These are phyloP conservation scores for Arbacia lixula DNA, from an alignment of 53 echinoderm and acorn worm genomes.

Conservation along the genomic window DNA sequence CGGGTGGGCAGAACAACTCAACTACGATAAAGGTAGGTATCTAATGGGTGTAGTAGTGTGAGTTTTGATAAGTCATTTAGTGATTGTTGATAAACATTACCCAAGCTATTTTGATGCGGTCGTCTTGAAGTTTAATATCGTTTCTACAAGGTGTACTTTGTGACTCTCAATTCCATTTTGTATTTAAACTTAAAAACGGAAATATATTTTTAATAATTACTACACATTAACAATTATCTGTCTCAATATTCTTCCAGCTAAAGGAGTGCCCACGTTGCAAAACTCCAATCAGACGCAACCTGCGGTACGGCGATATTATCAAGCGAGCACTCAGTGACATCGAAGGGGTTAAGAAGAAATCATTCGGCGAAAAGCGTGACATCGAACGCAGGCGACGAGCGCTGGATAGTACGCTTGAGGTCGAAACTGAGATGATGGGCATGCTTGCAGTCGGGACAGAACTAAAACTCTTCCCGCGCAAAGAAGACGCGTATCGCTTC, in stretches of 20 bases:
- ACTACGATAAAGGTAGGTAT: not conserved
- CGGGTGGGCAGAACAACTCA: not conserved
- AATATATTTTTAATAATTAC: too few relatives aligned
- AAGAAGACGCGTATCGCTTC: slow-evolving; percentile 12
- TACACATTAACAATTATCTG: too few relatives aligned
- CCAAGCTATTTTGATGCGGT: too few relatives aligned
- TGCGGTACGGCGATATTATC: slow-evolving; percentile 74
- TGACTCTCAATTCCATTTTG: too few relatives aligned
- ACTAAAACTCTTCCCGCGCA: not conserved
- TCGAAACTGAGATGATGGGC: slow-evolving; percentile 12
- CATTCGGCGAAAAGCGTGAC: slow-evolving; percentile 46
- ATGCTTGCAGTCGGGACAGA: not conserved
- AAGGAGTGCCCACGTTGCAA: slow-evolving; percentile 81
- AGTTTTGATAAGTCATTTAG: too few relatives aligned
- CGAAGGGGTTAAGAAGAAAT: slow-evolving; percentile 67
- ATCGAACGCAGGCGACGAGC: not conserved
- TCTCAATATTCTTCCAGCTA: slow-evolving; percentile 58
- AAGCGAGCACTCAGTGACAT: slow-evolving; percentile 72
- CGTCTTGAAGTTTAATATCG: too few relatives aligned
- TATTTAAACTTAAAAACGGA: too few relatives aligned
- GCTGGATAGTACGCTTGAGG: not conserved
- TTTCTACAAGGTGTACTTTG: too few relatives aligned
- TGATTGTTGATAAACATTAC: too few relatives aligned
- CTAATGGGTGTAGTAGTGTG: too few relatives aligned
- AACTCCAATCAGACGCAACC: slow-evolving; percentile 80